Base-by-base conservation (phyloP, 2,888 invertebrate species). In the Xanthia togata region DNA sequence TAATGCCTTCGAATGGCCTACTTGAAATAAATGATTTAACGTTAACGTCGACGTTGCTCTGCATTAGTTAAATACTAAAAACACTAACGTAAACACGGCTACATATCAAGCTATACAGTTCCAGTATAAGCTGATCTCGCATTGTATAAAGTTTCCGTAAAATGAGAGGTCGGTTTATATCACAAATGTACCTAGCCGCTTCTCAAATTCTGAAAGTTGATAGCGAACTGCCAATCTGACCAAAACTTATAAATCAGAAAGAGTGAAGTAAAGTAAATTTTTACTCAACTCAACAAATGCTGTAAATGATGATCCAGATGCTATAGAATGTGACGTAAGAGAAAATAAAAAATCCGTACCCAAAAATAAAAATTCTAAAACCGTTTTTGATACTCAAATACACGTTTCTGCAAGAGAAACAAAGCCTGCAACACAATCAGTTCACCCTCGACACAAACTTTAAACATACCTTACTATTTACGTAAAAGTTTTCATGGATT, bases 381-480 rank as follows among this genome's bases (percentile, higher is more conserved):
- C 50, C 83, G 74, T 78, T 73, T 63, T 70, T 53, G 73, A 84
- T 85, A 68, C 70, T 68, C 62, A 84, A 73, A 72, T 65, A 80
- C 73, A 76, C 44, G 69, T 62, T 59, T 73, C 53, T 76, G n/a
- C 62, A 64, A 64, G 63, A 69, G 57, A 80, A 84, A 84, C 64
- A 84, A 81, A 80, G 38, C 72, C 88, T 81, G 80, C 71, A 78
- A 79, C 86, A 89, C 91, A 91, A 90, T 89, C 91, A 90, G 87
- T 82, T 81, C 78, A 80, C 87, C 92, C 91, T 84, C 86, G 78
- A 84, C 84, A 82, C 89, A 82, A 90, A 91, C 90, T 91, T 92
- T 93, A 93, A 93, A 93, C 93, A 93, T 92, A 92, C 92, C 89
- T 90, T 83, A 87, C 88, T 90, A 89, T 92, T 93, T 93, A 91